phyloP scores from a whole-genome alignment of 1,140 invertebrate species.

The Nephotettix cincticeps region DNA sequence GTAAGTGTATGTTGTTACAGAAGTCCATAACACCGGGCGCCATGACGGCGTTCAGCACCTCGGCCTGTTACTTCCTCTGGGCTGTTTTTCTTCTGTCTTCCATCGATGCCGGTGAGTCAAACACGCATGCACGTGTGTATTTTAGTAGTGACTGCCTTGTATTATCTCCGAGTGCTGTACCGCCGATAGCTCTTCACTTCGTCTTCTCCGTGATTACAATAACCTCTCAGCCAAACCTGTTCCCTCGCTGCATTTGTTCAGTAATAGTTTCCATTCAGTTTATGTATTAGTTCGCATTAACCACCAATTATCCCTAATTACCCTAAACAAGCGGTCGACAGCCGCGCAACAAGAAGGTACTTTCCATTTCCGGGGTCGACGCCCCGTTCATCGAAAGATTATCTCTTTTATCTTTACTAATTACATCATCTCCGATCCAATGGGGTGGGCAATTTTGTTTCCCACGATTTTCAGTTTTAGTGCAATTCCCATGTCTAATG shows the following conservation, averaged over 20 bases:
- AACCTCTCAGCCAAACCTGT: no score
- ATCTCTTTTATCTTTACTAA: constrained; percentile 16
- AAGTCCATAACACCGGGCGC: neutral
- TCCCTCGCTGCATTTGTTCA: no score
- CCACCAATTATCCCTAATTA: no score
- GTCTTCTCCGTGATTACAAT: no score
- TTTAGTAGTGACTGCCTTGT: no score
- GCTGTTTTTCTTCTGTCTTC: neutral
- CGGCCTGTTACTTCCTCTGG: constrained; percentile 1
- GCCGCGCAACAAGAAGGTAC: neutral
- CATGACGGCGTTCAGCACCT: constrained; percentile 5
- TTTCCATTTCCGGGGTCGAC: neutral
- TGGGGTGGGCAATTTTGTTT: constrained; percentile 12
- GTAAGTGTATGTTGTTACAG: neutral
- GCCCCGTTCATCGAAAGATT: neutral
- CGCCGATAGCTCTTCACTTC: no score
- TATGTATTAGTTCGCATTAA: no score
- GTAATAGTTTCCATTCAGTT: no score
- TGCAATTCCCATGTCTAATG: constrained; percentile 21
- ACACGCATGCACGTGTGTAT: no score
- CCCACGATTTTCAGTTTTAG: constrained; percentile 20
- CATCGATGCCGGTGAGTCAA: neutral
- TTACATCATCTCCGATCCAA: constrained; percentile 15
- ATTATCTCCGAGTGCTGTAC: no score
- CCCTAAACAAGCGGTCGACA: neutral